These are phyloP conservation scores for Maniola jurtina DNA, from an alignment of 1,140 invertebrate genomes.

Conservation along the genomic window DNA sequence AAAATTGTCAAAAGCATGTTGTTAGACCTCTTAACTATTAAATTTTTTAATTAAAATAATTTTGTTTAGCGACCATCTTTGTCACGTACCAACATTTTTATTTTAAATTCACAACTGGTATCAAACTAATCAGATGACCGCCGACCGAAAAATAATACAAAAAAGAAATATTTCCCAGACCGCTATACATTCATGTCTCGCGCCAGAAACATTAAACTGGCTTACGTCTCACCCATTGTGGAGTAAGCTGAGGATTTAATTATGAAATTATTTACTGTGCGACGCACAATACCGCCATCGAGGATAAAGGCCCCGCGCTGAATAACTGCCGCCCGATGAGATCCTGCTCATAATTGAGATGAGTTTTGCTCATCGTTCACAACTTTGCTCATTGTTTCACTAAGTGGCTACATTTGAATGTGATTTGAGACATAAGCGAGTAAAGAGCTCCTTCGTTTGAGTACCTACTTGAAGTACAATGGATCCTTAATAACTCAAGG, in stretches of 20 bases:
- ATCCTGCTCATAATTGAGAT: conserved; percentile 34
- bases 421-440: conserved; percentile 12
- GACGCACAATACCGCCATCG: conserved; percentile 27
- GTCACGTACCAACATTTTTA: not conserved
- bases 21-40: too few relatives aligned
- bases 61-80: not conserved
- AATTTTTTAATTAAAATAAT: too few relatives aligned
- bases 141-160: too few relatives aligned
- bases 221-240: conserved; percentile 35
- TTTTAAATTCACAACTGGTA: not conserved
- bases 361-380: conserved; percentile 35
- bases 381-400: conserved; percentile 32
- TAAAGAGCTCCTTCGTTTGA: not conserved
- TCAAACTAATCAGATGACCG: not conserved
- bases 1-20: too few relatives aligned
- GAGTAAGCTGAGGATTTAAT: conserved; percentile 46
- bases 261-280: conserved; percentile 52
- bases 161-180: not conserved
- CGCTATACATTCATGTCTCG: conserved; percentile 15
- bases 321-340: conserved; percentile 23
- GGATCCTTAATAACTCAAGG: not conserved
- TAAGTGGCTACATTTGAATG: conserved; percentile 23
- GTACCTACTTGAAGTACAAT: not conserved
- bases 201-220: conserved; percentile 13
- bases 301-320: conserved; percentile 30